These are phyloP conservation scores for Anaspis maculata DNA, from an alignment of 2,888 invertebrate species.

Conservation along the genomic window DNA sequence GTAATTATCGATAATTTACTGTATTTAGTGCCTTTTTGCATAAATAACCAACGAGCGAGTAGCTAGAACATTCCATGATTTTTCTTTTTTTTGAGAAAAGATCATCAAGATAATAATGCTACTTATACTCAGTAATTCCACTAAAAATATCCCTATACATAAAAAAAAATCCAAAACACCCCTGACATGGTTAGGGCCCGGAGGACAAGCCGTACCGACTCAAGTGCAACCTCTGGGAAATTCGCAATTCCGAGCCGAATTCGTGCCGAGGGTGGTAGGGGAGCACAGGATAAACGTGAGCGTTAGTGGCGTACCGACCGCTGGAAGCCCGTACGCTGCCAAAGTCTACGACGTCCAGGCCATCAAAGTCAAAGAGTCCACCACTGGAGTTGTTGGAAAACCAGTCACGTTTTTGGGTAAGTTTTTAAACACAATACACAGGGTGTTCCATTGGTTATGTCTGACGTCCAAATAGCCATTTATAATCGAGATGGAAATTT, in stretches of 20 bases:
- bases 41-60: no score
- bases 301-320: slow-evolving; percentile 72
- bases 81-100: neutral
- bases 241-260: slow-evolving; percentile 81
- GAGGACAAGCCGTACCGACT: slow-evolving; percentile 83
- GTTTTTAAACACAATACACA: slow-evolving; percentile 13
- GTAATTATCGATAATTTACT: no score
- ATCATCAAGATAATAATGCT: slow-evolving; percentile 1
- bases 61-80: slow-evolving; percentile 15
- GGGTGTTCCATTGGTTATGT: no score
- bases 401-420: slow-evolving; percentile 84
- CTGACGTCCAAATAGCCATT: no score
- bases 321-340: slow-evolving; percentile 88
- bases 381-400: slow-evolving; percentile 79
- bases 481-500: no score
- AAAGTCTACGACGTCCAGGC: slow-evolving; percentile 93
- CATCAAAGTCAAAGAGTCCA: slow-evolving; percentile 87
- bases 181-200: slow-evolving; percentile 66
- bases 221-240: slow-evolving; percentile 79
- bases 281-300: slow-evolving; percentile 85
- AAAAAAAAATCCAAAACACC: no score
- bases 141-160: no score
- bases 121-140: no score
- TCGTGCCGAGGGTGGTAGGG: slow-evolving; percentile 83
- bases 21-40: no score